Conservation (phyloP, 2,888 invertebrate species). For the Abscondita cerata region DNA sequence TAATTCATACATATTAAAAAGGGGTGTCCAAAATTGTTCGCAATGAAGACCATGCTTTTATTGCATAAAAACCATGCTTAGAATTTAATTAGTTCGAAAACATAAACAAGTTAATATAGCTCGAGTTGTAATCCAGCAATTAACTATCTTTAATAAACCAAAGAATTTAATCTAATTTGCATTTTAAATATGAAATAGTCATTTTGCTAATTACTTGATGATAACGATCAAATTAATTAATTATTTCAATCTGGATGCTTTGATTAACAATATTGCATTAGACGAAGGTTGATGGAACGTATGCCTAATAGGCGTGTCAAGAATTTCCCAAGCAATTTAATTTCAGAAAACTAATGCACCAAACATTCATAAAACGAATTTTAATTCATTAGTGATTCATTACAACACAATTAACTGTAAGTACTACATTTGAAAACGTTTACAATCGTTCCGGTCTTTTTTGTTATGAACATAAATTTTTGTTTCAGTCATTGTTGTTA, state of each 20-base stretch:
- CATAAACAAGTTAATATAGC: no score
- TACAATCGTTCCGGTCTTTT: not conserved
- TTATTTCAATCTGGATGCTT: not conserved
- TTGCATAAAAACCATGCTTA: no score
- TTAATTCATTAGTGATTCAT: not conserved
- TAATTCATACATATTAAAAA: no score
- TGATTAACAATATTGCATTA: not conserved
- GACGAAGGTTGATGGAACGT: not conserved
- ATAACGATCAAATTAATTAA: slow-evolving; percentile 1
- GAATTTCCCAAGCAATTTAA: not conserved
- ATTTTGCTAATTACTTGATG: not conserved
- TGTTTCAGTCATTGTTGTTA: slow-evolving; percentile 2
- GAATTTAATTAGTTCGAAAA: no score
- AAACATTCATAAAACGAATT: slow-evolving; percentile 1
- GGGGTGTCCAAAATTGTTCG: no score
- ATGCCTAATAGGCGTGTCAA: not conserved
- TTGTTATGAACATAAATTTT: slow-evolving; percentile 6
- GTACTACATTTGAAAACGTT: slow-evolving; percentile 7
- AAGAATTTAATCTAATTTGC: not conserved
- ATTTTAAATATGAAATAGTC: not conserved
- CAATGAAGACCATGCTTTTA: no score
- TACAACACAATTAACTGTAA: slow-evolving; percentile 6
- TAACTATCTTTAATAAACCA: no score
- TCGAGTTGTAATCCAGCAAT: no score
- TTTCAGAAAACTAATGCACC: not conserved